Percentiles rank a stretch among this genome's conserved stretches.
phyloP scores from a whole-genome alignment of 2,888 invertebrate species.

The Gastracanthus pulcherrimus region DNA sequence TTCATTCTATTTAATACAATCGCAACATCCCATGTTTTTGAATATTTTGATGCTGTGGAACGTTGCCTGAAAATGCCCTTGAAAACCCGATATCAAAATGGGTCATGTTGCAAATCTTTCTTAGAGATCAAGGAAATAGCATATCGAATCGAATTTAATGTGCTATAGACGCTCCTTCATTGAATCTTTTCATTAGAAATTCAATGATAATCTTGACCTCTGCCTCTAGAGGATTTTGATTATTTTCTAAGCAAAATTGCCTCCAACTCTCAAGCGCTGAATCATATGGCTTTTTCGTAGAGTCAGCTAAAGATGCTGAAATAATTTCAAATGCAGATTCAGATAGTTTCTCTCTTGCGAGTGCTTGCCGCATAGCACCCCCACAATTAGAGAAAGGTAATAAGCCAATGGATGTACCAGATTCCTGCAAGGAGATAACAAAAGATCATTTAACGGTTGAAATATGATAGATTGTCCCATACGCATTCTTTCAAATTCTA shows the following conservation, averaged over 20 bases:
- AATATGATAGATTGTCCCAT: not conserved
- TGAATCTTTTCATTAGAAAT: not conserved
- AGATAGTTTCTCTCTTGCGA: not conserved
- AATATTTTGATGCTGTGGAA: constrained; percentile 14
- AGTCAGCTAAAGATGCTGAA: not conserved
- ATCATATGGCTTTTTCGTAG: constrained; percentile 6
- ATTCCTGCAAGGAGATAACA: constrained; percentile 34
- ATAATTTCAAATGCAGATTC: not conserved
- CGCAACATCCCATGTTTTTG: constrained; percentile 10
- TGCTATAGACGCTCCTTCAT: not conserved
- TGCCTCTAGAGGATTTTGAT: not conserved
- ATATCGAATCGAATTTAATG: not conserved
- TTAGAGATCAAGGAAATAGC: not conserved
- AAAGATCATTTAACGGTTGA: not conserved
- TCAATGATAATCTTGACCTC: not conserved
- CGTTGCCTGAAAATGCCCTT: constrained; percentile 20
- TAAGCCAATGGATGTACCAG: not conserved
- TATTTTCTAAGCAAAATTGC: not conserved
- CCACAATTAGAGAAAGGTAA: not conserved
- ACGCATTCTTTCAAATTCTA: not conserved
- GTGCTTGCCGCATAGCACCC: not conserved
- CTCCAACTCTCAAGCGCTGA: not conserved
- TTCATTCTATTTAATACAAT: not conserved
- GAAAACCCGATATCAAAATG: constrained; percentile 6
- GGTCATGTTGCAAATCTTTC: not conserved